phyloP scores from a whole-genome alignment of 2,113 vertebrate species.

The Neolamprologus falcicula region DNA sequence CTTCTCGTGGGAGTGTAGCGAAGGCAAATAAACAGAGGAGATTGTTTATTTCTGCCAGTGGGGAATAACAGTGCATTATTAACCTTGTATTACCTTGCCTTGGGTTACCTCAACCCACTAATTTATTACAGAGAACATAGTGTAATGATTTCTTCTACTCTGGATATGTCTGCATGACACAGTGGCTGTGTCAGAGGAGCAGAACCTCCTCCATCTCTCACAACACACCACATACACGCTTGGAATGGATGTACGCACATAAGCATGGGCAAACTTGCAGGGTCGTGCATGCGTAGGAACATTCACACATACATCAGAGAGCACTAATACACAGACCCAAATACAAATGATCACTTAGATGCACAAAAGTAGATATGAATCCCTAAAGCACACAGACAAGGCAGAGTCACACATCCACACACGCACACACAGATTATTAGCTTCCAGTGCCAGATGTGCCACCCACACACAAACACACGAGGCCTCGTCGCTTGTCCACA shows the following conservation, averaged over 20 bases:
- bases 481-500: constrained; percentile 45
- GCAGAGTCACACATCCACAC: background rate
- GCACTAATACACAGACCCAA: background rate
- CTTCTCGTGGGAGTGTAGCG: constrained; percentile 61
- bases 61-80: constrained; percentile 67
- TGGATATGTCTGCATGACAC: constrained; percentile 53
- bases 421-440: constrained; percentile 37
- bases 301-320: constrained; percentile 1
- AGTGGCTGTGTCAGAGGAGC: constrained; percentile 43
- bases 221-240: constrained; percentile 14
- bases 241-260: background rate
- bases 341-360: background rate
- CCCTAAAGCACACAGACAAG: background rate
- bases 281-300: constrained; percentile 1
- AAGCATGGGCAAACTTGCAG: constrained; percentile 7
- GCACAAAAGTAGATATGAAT: background rate
- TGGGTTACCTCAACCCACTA: constrained; percentile 63
- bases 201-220: constrained; percentile 33
- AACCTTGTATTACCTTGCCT: constrained; percentile 71
- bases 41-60: constrained; percentile 67
- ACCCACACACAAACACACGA: constrained; percentile 48
- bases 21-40: constrained; percentile 70
- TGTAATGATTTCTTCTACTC: constrained; percentile 47
- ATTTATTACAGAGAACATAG: constrained; percentile 58
- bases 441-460: constrained; percentile 64